A percentile compares a stretch with the other conserved stretches of the same genome.
phyloP scores from a whole-genome alignment of 1,140 invertebrate genomes.

The Drosophila punjabiensis region DNA sequence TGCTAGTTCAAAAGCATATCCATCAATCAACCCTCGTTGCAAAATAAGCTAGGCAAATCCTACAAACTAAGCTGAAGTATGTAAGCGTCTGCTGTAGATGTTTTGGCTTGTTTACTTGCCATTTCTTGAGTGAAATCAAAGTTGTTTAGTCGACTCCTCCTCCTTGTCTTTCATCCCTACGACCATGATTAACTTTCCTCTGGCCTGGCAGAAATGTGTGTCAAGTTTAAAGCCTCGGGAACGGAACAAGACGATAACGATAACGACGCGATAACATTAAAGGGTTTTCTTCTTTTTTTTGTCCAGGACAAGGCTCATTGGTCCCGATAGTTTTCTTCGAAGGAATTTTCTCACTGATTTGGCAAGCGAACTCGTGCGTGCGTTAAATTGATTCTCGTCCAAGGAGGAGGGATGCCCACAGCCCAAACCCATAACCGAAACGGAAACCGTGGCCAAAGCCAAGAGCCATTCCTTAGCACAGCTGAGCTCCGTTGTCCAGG shows the following conservation, averaged over 20 bases:
- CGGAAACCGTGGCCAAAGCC: slow-evolving; percentile 1
- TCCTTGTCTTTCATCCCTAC: no score
- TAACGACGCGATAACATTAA: slow-evolving; percentile 51
- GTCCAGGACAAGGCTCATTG: slow-evolving; percentile 59
- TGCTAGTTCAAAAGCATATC: background rate
- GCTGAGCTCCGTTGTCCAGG: slow-evolving; percentile 54
- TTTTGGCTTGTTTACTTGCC: slow-evolving; percentile 56
- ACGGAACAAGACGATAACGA: slow-evolving; percentile 30
- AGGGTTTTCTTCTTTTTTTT: slow-evolving; percentile 3
- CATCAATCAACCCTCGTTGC: slow-evolving; percentile 44
- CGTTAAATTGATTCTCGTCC: slow-evolving; percentile 72
- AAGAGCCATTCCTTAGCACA: slow-evolving; percentile 6
- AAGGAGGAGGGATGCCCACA: slow-evolving; percentile 9
- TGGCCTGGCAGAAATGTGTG: slow-evolving; percentile 40
- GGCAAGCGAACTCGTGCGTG: slow-evolving; percentile 70
- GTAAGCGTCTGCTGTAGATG: slow-evolving; percentile 48
- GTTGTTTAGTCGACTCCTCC: slow-evolving; percentile 30
- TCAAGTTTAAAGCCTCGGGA: slow-evolving; percentile 67
- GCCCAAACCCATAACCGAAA: slow-evolving; percentile 13
- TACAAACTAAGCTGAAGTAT: slow-evolving; percentile 61
- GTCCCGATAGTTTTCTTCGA: slow-evolving; percentile 53
- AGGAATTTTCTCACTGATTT: slow-evolving; percentile 75
- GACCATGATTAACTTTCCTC: slow-evolving; percentile 63
- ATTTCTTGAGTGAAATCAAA: slow-evolving; percentile 71
- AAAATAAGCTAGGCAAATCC: slow-evolving; percentile 48